Evolutionary conservation across 2,888 invertebrate genomes (phyloP).

Genomic region (Eupithecia abbreviata): DNA sequence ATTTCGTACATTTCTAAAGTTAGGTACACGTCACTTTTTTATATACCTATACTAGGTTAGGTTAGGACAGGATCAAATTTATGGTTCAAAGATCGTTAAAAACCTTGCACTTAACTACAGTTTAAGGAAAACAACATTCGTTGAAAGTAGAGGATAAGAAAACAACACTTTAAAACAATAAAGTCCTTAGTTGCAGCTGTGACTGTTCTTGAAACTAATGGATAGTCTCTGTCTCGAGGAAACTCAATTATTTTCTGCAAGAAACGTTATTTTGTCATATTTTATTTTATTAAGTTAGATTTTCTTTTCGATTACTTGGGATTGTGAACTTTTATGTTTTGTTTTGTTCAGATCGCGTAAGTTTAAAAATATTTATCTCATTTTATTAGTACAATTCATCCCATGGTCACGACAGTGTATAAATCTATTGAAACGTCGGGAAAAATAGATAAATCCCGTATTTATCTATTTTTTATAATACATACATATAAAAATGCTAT

Average conservation of each 20-base stretch:
- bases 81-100: neutral
- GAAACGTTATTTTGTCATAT: neutral
- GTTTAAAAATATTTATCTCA: too few relatives aligned
- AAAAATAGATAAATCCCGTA: too few relatives aligned
- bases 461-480: too few relatives aligned
- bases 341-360: neutral
- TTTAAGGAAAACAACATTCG: neutral
- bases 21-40: too few relatives aligned
- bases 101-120: neutral
- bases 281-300: neutral
- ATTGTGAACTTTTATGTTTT: neutral
- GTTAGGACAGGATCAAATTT: neutral
- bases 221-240: slow-evolving; percentile 7
- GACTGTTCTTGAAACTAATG: slow-evolving; percentile 8
- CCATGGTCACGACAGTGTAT: too few relatives aligned
- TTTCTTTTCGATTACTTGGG: neutral
- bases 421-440: too few relatives aligned
- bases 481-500: neutral
- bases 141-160: slow-evolving; percentile 4
- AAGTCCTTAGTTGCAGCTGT: slow-evolving; percentile 5
- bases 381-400: too few relatives aligned
- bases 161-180: slow-evolving; percentile 14
- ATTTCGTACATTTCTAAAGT: too few relatives aligned
- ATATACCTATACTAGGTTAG: too few relatives aligned
- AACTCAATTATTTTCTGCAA: slow-evolving; percentile 9